Base-by-base conservation (phyloP, 2,888 invertebrate genomes). In the Mythimna vitellina region DNA sequence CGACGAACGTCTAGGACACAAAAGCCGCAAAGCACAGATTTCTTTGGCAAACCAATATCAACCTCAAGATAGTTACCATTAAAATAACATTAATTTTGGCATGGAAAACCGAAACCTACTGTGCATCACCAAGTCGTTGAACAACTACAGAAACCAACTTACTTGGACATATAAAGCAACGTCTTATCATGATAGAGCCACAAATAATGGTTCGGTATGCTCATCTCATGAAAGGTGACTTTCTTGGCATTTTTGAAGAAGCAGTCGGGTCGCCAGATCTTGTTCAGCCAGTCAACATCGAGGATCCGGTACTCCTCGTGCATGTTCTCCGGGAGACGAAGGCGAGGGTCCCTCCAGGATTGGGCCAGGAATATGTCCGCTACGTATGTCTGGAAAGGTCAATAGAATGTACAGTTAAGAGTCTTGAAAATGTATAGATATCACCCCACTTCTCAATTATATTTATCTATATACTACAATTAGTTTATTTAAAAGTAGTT, bases 221-320 rank as follows among this genome's bases (percentile, higher is more conserved):
- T 98, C 98, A 99, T 99, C 95, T 99, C 98, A 87, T 99, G 99
- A 89, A 99, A 99, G 22, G 98, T 98, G n/a, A 97, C 99, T 90
- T 98, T 98, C 94, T 99, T 99, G 25, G 99, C 99, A 92, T 99
- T 99, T 94, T 99, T 99, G 93, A 99, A 99, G 95, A 99, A 99
- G 92, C 98, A 98, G 94, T 99, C 99, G 0, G 99, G 99, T 73
- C 99, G 96, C 99, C 99, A 99, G 91, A 99, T 99, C 92, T 97
- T 96, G 94, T 98, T 98, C 87, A 99, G 95, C 98, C 98, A 99
- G 86, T 98, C 98, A 38, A 98, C 98, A 89, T 99, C 98, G 67
- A 99, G 96, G 89, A 98, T 98, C 81, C 98, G 96, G 93, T 99
- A 99, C 89, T 98, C 98, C 89, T 98, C 98, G 89, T 98, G 98